A percentile compares a stretch with the other conserved stretches of the same genome.
phyloP scores from a whole-genome alignment of 2,113 vertebrate genomes.

The Ascaphus truei region DNA sequence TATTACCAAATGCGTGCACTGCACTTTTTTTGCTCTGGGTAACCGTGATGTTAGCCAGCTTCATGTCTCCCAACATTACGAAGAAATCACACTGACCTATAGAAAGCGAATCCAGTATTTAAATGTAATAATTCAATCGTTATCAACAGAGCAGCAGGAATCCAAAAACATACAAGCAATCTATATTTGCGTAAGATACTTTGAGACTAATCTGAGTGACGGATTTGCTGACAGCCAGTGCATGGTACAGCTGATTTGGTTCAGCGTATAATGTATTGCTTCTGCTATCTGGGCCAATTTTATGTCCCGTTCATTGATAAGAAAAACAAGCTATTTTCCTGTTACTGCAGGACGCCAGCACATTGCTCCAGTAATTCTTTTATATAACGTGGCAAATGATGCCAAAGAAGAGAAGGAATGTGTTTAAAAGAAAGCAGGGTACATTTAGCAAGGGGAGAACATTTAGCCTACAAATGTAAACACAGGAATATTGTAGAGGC shows the following conservation, averaged over 20 bases:
- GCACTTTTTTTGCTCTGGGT: too few relatives aligned
- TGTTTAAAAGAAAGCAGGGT: not conserved
- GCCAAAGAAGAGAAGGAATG: constrained; percentile 23
- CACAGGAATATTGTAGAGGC: too few relatives aligned
- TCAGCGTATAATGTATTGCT: constrained; percentile 37
- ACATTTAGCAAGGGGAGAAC: not conserved
- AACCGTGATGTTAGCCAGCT: too few relatives aligned
- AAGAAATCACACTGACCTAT: not conserved
- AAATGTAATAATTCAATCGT: constrained; percentile 52
- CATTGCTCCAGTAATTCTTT: constrained; percentile 31
- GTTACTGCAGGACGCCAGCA: constrained; percentile 27
- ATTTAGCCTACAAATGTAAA: too few relatives aligned
- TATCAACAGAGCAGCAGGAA: constrained; percentile 56
- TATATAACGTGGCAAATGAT: constrained; percentile 8
- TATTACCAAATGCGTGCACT: too few relatives aligned
- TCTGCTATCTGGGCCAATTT: constrained; percentile 16
- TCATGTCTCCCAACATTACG: too few relatives aligned
- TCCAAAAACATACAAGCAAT: constrained; percentile 48
- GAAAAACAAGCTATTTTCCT: constrained; percentile 16
- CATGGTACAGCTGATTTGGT: constrained; percentile 33
- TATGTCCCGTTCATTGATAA: constrained; percentile 44
- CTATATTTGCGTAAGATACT: constrained; percentile 49
- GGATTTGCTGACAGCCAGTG: constrained; percentile 49
- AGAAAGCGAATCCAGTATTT: not conserved
- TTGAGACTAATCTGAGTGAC: constrained; percentile 41